Evolutionary conservation across 1,140 invertebrate genomes (phyloP).

Genomic region (Neoseiulus cucumeris): DNA sequence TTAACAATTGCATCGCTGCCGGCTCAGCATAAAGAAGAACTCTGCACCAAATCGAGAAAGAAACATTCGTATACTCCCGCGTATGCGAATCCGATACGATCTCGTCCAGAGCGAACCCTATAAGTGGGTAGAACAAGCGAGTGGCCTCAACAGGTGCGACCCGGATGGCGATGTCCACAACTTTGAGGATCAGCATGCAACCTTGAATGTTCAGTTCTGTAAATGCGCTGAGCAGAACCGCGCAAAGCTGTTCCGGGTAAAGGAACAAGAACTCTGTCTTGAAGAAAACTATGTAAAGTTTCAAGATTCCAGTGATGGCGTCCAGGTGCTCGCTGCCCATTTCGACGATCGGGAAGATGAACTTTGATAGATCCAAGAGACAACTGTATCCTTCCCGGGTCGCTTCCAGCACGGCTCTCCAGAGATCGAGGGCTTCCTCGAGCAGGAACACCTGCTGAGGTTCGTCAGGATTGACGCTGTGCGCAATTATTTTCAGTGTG

Average conservation of each 20-base stretch:
- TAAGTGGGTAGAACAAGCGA: background rate
- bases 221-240: background rate
- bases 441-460: constrained; percentile 64
- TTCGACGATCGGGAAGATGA: constrained; percentile 20
- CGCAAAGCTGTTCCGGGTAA: background rate
- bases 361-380: constrained; percentile 44
- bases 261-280: background rate
- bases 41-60: constrained; percentile 4
- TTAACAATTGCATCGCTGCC: background rate
- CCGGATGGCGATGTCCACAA: constrained; percentile 1
- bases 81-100: background rate
- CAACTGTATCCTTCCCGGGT: constrained; percentile 29
- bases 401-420: constrained; percentile 61
- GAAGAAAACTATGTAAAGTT: background rate
- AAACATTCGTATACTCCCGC: background rate
- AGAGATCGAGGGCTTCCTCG: constrained; percentile 76
- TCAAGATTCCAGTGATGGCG: background rate
- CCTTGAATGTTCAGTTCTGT: background rate
- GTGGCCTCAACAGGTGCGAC: background rate
- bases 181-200: background rate
- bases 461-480: constrained; percentile 52
- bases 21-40: background rate
- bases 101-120: background rate
- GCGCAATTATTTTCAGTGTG: constrained; percentile 49
- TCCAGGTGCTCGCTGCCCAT: background rate